Conservation (phyloP, 2,797 vertebrate species). For the Meriones psammophilus region DNA sequence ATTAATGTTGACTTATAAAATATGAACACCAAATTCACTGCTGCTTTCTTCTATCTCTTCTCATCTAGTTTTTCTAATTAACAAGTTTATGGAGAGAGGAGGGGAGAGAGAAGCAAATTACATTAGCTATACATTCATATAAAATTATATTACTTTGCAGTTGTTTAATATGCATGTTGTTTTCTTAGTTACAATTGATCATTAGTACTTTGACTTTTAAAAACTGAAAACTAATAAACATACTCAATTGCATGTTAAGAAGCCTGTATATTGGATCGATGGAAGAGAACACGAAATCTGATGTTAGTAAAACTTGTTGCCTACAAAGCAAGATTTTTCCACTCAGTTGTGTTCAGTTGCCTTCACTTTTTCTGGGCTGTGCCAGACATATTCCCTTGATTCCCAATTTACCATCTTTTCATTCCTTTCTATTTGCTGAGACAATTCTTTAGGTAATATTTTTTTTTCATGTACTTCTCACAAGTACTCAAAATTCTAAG, state of each 20-base stretch:
- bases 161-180: background rate
- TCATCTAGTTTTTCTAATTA: constrained; percentile 37
- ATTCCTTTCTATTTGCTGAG: constrained; percentile 37
- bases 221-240: constrained; percentile 34
- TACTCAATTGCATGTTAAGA: constrained; percentile 8
- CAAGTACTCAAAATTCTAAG: constrained; percentile 10
- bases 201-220: constrained; percentile 30
- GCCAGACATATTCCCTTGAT: background rate
- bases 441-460: background rate
- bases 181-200: constrained; percentile 40
- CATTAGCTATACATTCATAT: constrained; percentile 13
- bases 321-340: background rate
- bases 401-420: background rate
- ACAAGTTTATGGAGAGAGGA: background rate
- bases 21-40: constrained; percentile 29
- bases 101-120: background rate
- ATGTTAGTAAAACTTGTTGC: background rate
- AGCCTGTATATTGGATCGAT: background rate
- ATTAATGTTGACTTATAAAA: constrained; percentile 38
- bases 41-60: background rate
- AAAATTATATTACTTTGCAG: constrained; percentile 35
- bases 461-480: constrained; percentile 22
- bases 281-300: background rate
- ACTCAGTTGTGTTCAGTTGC: background rate
- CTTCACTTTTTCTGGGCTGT: background rate